Base-by-base conservation (phyloP, 2,888 invertebrate genomes). In the Leptothorax acervorum region DNA sequence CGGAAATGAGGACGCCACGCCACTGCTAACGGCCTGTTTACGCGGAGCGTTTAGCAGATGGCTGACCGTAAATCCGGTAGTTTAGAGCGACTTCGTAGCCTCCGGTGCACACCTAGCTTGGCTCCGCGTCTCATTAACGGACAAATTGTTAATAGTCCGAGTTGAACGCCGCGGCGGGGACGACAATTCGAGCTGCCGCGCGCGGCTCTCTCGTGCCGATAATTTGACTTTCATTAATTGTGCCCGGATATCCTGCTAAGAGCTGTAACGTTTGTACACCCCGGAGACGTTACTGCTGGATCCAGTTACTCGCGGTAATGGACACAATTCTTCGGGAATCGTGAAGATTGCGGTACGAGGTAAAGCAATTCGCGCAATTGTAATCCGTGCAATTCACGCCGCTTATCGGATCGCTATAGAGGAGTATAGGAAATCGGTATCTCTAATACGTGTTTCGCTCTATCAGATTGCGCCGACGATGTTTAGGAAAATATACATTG, bases 201-300 rank as follows among this genome's bases (percentile, higher is more conserved):
- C 35, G 51, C 35, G 57, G 23, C n/a, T 51, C 60, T 57, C 53
- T 81, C 81, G 45, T 63, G 42, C 28, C 55, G 66, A 83, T 66
- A 83, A 81, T 66, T 68, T 18, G n/a, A 66, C 81, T 51, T 66
- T 83, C 66, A 83, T 83, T 66, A 79, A 81, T 83, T 66, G 39
- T 15, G 48, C 28, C 57, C 65, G 66, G 66, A 81, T 83, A 79
- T 66, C 48, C 42, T 42, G 57, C 60, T 66, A 82, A 48, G 39
- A 66, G 39, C 48, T 28, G 39, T 28, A 62, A 76, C 53, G 57
- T 60, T 55, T 48, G 48, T 68, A 66, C 15, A 55, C n/a, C 23
- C 23, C 35, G 48, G 39, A n/a, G 42, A 78, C 31, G n/a, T 42
- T 42, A 42, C 23, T 28, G 9, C 28, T 12, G 42, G n/a, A 68